These are phyloP conservation scores for Haemorhous mexicanus DNA, from an alignment of 2,113 vertebrate genomes.

Conservation along the genomic window DNA sequence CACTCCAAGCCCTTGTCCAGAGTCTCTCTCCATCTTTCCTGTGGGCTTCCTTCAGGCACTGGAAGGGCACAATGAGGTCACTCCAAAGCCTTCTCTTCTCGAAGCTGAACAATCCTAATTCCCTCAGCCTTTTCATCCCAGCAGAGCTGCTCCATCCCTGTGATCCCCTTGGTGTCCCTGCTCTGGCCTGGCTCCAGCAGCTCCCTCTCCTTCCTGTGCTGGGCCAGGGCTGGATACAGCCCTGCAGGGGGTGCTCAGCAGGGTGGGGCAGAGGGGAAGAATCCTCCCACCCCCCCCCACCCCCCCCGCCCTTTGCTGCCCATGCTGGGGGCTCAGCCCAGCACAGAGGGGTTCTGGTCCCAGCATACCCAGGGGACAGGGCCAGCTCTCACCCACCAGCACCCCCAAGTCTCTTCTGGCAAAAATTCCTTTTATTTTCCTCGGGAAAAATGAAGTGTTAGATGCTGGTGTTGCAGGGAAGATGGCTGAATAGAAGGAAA, in stretches of 20 bases:
- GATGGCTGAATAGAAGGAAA: neutral
- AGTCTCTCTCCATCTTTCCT: neutral
- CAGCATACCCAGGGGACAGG: rapidly evolving
- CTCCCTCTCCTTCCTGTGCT: neutral
- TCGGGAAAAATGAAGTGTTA: neutral
- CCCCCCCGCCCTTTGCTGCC: neutral
- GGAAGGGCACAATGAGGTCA: neutral
- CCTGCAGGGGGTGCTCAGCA: neutral
- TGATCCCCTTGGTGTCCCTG: neutral
- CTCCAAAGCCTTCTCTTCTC: neutral
- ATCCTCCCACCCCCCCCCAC: neutral
- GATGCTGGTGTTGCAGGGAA: neutral
- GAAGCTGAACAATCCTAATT: neutral
- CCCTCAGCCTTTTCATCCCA: neutral
- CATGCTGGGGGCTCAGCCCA: neutral
- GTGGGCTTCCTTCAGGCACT: neutral
- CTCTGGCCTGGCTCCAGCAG: neutral
- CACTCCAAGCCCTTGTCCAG: neutral
- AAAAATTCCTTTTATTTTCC: neutral
- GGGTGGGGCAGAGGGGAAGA: neutral
- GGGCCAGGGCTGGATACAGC: neutral
- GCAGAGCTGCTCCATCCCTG: neutral
- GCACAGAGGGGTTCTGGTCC: neutral
- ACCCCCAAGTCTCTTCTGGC: neutral
- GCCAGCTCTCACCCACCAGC: neutral